phyloP scores from a whole-genome alignment of 2,888 invertebrate species.

The Taphrorychus bicolor region DNA sequence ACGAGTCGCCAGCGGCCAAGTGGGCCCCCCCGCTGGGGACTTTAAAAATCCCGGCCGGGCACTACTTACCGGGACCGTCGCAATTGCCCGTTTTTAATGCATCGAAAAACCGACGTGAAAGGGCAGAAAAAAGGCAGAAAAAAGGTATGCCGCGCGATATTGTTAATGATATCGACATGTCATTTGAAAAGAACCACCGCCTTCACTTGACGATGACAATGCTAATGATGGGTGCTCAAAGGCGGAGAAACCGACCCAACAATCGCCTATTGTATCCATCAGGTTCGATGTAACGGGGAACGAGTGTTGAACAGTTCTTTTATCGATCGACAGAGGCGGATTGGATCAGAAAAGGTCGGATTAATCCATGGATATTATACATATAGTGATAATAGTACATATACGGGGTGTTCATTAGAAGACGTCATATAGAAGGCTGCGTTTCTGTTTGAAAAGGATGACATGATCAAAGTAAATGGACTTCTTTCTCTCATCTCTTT shows the following conservation, averaged over 20 bases:
- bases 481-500: too few relatives aligned
- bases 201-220: slow-evolving; percentile 46
- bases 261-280: slow-evolving; percentile 29
- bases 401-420: background rate
- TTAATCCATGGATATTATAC: background rate
- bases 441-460: too few relatives aligned
- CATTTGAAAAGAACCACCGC: slow-evolving; percentile 43
- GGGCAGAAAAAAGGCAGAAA: background rate
- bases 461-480: too few relatives aligned
- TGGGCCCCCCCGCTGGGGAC: slow-evolving; percentile 20
- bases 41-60: slow-evolving; percentile 19
- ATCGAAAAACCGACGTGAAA: background rate
- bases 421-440: too few relatives aligned
- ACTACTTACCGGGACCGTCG: slow-evolving; percentile 8
- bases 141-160: slow-evolving; percentile 26
- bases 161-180: slow-evolving; percentile 45
- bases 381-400: background rate
- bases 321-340: background rate
- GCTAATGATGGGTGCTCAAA: slow-evolving; percentile 43
- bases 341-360: background rate
- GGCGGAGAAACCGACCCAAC: slow-evolving; percentile 25
- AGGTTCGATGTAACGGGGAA: slow-evolving; percentile 8
- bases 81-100: slow-evolving; percentile 1
- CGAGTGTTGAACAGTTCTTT: slow-evolving; percentile 22
- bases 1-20: slow-evolving; percentile 26